Evolutionary conservation across 2,113 vertebrate species (phyloP).

Genomic region (Australoheros scitulus): DNA sequence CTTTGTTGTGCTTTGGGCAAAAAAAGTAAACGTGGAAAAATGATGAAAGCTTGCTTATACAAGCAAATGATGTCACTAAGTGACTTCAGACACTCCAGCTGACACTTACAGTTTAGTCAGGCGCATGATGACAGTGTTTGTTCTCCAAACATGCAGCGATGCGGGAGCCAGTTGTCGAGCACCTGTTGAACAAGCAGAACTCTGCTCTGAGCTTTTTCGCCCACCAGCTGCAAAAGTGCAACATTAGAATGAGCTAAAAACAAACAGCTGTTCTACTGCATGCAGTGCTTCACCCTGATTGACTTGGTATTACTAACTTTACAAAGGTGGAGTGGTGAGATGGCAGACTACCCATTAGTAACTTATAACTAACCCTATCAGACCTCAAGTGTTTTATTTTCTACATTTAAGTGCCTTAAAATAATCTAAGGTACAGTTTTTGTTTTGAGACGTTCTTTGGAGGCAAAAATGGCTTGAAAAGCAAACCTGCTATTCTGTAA

Average conservation of each 20-base stretch:
- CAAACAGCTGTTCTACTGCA: no score
- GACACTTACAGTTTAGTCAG: background rate
- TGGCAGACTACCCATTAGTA: background rate
- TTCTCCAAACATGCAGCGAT: background rate
- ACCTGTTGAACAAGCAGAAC: background rate
- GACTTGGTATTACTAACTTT: no score
- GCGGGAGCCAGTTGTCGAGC: background rate
- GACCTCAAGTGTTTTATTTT: no score
- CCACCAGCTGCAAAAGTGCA: no score
- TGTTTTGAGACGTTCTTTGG: no score
- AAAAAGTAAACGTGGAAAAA: no score
- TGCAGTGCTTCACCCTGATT: no score
- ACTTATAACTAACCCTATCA: background rate
- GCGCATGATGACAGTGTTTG: background rate
- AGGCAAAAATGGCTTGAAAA: background rate
- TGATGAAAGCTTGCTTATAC: background rate
- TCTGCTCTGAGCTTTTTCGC: no score
- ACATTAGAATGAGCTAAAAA: no score
- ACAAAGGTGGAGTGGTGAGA: no score
- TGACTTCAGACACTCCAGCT: background rate
- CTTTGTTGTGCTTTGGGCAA: no score
- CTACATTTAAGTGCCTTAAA: background rate
- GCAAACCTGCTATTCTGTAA: background rate
- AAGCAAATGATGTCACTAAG: background rate
- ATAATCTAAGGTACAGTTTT: background rate